Evolutionary conservation across 2,888 invertebrate species (phyloP).

Genomic region (Limnephilus auricula): DNA sequence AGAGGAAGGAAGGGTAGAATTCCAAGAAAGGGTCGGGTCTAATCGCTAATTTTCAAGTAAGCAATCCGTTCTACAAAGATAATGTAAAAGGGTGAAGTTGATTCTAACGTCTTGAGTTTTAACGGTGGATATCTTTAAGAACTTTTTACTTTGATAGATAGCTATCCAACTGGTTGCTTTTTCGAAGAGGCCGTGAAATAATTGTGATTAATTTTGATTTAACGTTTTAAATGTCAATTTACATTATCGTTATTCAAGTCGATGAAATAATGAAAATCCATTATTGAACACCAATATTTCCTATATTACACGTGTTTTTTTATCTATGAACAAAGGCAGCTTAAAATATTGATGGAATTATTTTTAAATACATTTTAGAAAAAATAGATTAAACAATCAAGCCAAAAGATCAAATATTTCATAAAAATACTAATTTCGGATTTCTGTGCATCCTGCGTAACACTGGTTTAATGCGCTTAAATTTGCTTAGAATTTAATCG

Average conservation of each 20-base stretch:
- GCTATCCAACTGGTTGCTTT: neutral
- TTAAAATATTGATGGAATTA: neutral
- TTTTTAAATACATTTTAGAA: neutral
- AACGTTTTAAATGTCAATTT: neutral
- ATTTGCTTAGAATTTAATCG: no score
- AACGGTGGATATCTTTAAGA: neutral
- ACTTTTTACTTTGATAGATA: neutral
- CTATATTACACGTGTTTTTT: neutral
- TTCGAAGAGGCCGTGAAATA: neutral
- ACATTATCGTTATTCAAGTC: neutral
- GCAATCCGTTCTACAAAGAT: neutral
- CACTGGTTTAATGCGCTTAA: no score
- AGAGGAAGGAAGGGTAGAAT: conserved; percentile 13
- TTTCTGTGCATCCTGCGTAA: no score
- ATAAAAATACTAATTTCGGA: no score
- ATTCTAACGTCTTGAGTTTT: neutral
- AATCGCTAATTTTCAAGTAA: conserved; percentile 32
- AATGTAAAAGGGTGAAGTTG: conserved; percentile 17
- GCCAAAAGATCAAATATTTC: no score
- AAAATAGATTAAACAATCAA: no score
- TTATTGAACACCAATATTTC: neutral
- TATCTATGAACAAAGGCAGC: neutral
- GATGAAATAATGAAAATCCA: neutral
- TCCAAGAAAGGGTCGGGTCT: conserved; percentile 40
- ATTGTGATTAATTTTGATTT: conserved; percentile 2